Base-by-base conservation (phyloP, 1,140 invertebrate genomes). In the Chlorops oryzae region DNA sequence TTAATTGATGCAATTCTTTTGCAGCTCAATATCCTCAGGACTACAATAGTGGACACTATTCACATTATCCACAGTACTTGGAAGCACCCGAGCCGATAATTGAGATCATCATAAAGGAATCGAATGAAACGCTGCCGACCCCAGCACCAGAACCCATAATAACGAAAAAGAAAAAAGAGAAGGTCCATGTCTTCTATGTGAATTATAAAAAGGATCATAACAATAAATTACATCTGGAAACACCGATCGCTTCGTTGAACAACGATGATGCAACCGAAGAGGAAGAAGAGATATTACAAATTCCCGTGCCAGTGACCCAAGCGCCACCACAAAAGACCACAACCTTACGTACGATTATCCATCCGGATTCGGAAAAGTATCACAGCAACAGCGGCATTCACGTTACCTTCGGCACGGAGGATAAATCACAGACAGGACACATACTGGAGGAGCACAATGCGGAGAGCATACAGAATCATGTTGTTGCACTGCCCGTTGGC, bases 21-120 rank as follows among this genome's bases (percentile, higher is more conserved):
- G 0, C 50, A 70, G 66, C 56, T 45, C 66, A 69, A 52, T 70
- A 62, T 52, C 57, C 65, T 2, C 47, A 47, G 25, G 63, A 56
- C 48, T 56, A 55, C 1, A 21, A 42, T 10, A 52, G 46, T 6
- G 17, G 18, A 10, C 27, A 35, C 13, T 68, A 65, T 46, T 42
- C 45, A 1, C 55, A 57, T 0, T 66, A 77, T 52, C 78, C 78
- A 6, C 80, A 86, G 50, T 86, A 88, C 60, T 74, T 80, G 7
- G 83, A 86, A 56, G 85, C 87, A 47, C 88, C 88, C 0, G 89
- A 92, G 64, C 89, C 89, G 12, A 92, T 92, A 39, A 92, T 92
- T 51, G 89, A 92, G 73, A 92, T 91, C 54, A 92, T 92, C 46
- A 90, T 92, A 42, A 90, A 90, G 62, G 89, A 92, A 71, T 89